phyloP scores from a whole-genome alignment of 2,113 vertebrate species.

The Hypomesus transpacificus region DNA sequence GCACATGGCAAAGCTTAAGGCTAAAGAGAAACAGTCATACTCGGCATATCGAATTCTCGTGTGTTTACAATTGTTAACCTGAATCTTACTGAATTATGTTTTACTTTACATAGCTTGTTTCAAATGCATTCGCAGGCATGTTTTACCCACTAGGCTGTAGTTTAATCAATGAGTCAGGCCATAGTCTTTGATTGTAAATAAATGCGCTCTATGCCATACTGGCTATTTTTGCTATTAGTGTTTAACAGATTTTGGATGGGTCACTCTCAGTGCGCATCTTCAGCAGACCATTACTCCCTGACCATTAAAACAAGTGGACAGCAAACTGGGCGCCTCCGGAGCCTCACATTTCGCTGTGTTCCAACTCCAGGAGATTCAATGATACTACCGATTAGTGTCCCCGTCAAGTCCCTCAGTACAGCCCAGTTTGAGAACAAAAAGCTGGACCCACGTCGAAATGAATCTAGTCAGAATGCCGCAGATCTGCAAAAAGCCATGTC shows the following conservation, averaged over 20 bases:
- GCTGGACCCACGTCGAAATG: conserved; percentile 20
- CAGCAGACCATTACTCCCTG: conserved; percentile 9
- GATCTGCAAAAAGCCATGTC: conserved; percentile 41
- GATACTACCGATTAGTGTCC: conserved; percentile 18
- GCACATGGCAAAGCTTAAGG: no score
- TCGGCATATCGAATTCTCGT: no score
- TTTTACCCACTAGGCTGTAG: no score
- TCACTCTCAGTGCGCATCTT: conserved; percentile 39
- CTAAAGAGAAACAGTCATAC: no score
- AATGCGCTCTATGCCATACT: not conserved
- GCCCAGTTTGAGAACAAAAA: conserved; percentile 16
- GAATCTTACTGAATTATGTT: no score
- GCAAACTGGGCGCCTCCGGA: conserved; percentile 1
- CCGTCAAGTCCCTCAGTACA: conserved; percentile 17
- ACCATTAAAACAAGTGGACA: not conserved
- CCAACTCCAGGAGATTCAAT: conserved; percentile 15
- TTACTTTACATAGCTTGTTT: no score
- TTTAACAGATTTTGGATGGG: conserved; percentile 43
- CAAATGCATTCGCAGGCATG: no score
- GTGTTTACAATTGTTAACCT: no score
- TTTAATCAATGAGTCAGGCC: no score
- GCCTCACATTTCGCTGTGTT: not conserved
- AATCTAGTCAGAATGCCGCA: conserved; percentile 20
- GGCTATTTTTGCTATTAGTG: not conserved
- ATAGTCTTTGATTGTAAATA: no score